phyloP scores from a whole-genome alignment of 2,797 vertebrate genomes.

The Tapirus indicus region DNA sequence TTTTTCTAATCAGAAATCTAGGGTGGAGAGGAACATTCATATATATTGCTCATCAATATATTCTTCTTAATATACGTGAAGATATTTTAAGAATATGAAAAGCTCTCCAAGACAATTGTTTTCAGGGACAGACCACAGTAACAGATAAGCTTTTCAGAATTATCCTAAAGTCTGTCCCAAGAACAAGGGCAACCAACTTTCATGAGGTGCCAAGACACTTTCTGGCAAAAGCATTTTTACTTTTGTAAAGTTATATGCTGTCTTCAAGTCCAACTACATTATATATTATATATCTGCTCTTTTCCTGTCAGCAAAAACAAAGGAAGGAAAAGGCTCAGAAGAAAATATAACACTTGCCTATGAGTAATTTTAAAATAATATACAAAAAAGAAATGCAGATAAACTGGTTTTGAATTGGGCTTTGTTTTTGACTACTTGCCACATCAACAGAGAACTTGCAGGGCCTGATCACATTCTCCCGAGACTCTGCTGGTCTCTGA shows the following conservation, averaged over 20 bases:
- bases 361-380: not conserved
- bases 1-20: not conserved
- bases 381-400: not conserved
- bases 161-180: constrained; percentile 34
- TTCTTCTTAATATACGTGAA: constrained; percentile 45
- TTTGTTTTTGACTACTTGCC: not conserved
- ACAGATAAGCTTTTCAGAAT: constrained; percentile 63
- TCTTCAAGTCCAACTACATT: constrained; percentile 62
- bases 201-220: constrained; percentile 37
- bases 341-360: not conserved
- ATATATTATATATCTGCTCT: constrained; percentile 11
- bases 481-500: not conserved
- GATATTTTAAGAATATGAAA: constrained; percentile 61
- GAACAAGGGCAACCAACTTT: constrained; percentile 46
- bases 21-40: not conserved
- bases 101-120: constrained; percentile 49
- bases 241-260: constrained; percentile 62
- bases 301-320: constrained; percentile 62
- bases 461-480: not conserved
- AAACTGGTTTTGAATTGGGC: not conserved
- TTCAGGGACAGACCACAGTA: constrained; percentile 50
- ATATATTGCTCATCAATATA: not conserved
- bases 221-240: constrained; percentile 62
- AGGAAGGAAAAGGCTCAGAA: not conserved
- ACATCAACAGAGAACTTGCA: not conserved